Base-by-base conservation (phyloP, 64 coral and sea anemone genomes). In the Pachyseris speciosa region DNA sequence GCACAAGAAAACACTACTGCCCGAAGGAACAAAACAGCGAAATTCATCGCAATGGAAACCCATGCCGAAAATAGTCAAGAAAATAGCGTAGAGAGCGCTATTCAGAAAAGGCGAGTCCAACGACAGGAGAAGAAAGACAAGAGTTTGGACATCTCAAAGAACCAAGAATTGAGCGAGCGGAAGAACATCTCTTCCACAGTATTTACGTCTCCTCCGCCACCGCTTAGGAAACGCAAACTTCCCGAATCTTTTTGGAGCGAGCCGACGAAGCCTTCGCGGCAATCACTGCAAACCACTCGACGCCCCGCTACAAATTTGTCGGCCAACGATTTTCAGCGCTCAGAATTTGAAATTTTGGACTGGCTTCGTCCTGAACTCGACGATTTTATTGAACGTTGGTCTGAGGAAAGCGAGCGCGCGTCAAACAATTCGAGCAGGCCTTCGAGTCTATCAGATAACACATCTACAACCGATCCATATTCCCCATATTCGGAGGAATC, bases 291-390 rank as follows among this genome's bases (percentile, higher is more conserved):
- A 81, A 58, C 5, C 55, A 40, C 77, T 81, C 77, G 77, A 11
- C 9, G 63, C 33, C 19, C 77, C 4, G 20, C 31, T 2, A 11
- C 19, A 61, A 81, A 41, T 81, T 63, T 81, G 11, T 19, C 52
- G 22, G 34, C 33, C 7, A 81, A 63, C 53, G 77, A 81, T 61
- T 49, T 86, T 30, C 83, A 86, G 22, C 83, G 83, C 32, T 40
- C 77, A 8, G 63, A 78, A 15, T 34, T 69, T 20, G 89, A 92
- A 28, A 64, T 92, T 9, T 71, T 92, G 13, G 67, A 92, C 36
- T 92, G 89, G 89, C 83, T 92, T 84, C 78, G 89, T 5, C 89
- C 89, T 8, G 89, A 92, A 37, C 58, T 92, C 52, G 89, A 92
- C 32, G 89, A 92, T 38, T 83, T 92, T 74, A 80, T 92, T 26